Base-by-base conservation (phyloP, 2,113 vertebrate genomes). In the Cyanocitta stelleri region DNA sequence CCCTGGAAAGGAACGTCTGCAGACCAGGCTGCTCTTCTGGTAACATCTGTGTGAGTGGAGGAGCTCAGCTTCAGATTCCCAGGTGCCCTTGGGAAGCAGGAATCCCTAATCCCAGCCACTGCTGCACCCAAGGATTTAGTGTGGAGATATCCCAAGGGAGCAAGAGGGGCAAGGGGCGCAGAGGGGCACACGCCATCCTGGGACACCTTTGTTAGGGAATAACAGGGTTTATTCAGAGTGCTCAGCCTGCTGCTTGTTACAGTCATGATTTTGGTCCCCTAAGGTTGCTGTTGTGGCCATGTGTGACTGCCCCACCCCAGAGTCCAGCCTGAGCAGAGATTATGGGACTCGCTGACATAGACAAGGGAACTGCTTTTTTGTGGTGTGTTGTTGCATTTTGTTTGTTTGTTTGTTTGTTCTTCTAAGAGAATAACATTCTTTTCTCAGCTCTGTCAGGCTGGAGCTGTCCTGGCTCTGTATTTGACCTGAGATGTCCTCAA, bases 211-310 rank as follows among this genome's bases (percentile, higher is more conserved):
- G 0, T 13, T 11, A 17, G 20, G 14, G 61, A 68, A 22, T 72
- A 30, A 27, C 32, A 9, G 58, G 41, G 39, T 64, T 87, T 26
- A 7, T n/a, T n/a, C 44, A n/a, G 72, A 32, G 35, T 10, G 17
- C 52, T 76, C 37, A 4, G 35, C 37, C 48, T 63, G 37, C 58
- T 22, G 55, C 46, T 55, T 0, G 1, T 8, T 16, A 1, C 14
- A 23, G 15, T 2, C 17, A 2, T 5, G 26, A 8, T 44, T 84
- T 48, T 6, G 6, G 29, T 49, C 32, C 62, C 58, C 66, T 3
- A 2, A 54, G 16, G 41, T 3, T 3, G 4, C 35, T 78, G 69
- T 33, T 22, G 83, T 15, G 11, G 43, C 62, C 0, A 1, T 0
- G 8, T 3, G 14, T 86, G 87, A 62, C 80, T 68, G 67, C 71